Percentiles rank a stretch among this genome's conserved stretches.
Evolutionary conservation across 2,888 invertebrate species (phyloP).

Genomic region (Chrysolina oricalcia): DNA sequence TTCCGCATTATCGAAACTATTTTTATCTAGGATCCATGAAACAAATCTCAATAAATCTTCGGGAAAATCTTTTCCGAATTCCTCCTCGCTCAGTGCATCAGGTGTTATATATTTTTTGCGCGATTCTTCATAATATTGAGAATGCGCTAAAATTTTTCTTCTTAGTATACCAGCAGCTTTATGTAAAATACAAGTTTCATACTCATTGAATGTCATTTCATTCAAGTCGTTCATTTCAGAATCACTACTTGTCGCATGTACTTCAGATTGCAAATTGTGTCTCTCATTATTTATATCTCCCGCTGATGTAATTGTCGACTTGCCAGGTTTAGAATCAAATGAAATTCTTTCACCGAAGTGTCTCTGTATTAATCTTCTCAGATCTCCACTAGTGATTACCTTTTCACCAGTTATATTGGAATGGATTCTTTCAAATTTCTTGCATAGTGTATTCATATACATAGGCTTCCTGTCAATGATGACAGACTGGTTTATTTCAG

Average conservation of each 20-base stretch:
- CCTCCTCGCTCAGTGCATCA: conserved; percentile 9
- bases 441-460: conserved; percentile 17
- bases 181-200: conserved; percentile 24
- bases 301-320: conserved; percentile 18
- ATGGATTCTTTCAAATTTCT: conserved; percentile 2
- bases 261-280: conserved; percentile 14
- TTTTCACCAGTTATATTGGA: background rate
- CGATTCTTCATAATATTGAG: conserved; percentile 9
- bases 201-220: conserved; percentile 13
- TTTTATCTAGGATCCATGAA: conserved; percentile 17
- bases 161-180: conserved; percentile 25
- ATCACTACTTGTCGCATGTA: conserved; percentile 8
- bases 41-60: conserved; percentile 22
- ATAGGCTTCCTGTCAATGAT: conserved; percentile 22
- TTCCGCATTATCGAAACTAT: conserved; percentile 12
- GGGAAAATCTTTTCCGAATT: conserved; percentile 13
- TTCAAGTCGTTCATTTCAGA: conserved; percentile 20
- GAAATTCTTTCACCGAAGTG: conserved; percentile 25
- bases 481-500: conserved; percentile 28
- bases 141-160: no score
- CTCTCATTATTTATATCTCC: conserved; percentile 14
- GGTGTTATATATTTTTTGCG: conserved; percentile 9
- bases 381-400: conserved; percentile 12
- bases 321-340: conserved; percentile 23
- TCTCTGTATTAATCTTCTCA: conserved; percentile 11